Conservation (phyloP, 2,113 vertebrate genomes). For the Cebus imitator region DNA sequence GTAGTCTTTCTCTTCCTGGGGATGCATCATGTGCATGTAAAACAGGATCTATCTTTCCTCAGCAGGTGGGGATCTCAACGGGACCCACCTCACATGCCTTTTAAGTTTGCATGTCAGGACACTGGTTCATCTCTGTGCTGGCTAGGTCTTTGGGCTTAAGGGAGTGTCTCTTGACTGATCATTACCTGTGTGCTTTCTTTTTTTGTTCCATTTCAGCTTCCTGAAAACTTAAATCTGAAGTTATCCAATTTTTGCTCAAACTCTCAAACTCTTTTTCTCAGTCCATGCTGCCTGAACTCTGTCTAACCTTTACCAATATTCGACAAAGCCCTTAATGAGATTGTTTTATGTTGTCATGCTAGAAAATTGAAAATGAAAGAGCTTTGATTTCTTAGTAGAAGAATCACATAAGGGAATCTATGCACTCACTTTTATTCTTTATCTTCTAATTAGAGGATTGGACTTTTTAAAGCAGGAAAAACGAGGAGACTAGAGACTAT, state of each 20-base stretch:
- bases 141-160: background rate
- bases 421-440: constrained; percentile 29
- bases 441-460: constrained; percentile 63
- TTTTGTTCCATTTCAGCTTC: background rate
- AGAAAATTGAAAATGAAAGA: constrained; percentile 68
- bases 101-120: constrained; percentile 2
- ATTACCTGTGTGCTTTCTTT: background rate
- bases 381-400: constrained; percentile 70
- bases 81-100: background rate
- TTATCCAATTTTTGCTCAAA: constrained; percentile 40
- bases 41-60: background rate
- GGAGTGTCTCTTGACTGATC: constrained; percentile 2
- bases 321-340: constrained; percentile 58
- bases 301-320: constrained; percentile 30
- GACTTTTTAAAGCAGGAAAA: constrained; percentile 26
- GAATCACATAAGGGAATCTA: constrained; percentile 48
- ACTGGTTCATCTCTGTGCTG: background rate
- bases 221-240: constrained; percentile 28
- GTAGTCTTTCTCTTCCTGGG: background rate
- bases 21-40: background rate
- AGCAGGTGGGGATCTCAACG: accelerated
- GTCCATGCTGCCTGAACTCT: constrained; percentile 30
- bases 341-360: constrained; percentile 64
- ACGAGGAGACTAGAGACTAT: background rate
- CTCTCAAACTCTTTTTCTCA: background rate